These are phyloP conservation scores for Mechanitis messenoides DNA, from an alignment of 2,888 invertebrate species.

Conservation along the genomic window DNA sequence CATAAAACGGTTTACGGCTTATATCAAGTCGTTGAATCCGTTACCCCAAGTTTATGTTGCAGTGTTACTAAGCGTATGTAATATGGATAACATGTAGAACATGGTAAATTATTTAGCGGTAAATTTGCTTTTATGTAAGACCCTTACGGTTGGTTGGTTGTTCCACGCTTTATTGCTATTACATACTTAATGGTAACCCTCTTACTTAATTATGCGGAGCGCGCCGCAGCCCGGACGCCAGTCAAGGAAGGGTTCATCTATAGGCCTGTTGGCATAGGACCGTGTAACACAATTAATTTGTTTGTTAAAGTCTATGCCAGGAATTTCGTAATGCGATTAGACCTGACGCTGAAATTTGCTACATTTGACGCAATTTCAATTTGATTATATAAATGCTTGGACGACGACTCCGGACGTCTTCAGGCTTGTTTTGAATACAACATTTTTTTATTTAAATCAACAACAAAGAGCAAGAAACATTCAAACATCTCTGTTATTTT, in stretches of 20 bases:
- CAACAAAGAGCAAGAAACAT: too few species aligned
- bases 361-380: neutral
- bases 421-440: too few species aligned
- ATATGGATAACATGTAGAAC: constrained; percentile 24
- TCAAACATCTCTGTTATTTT: too few species aligned
- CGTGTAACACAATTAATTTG: constrained; percentile 61
- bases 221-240: constrained; percentile 45
- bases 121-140: constrained; percentile 55
- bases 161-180: constrained; percentile 63
- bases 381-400: neutral
- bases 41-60: constrained; percentile 15
- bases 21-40: constrained; percentile 17
- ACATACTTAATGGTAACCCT: constrained; percentile 71
- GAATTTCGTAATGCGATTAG: constrained; percentile 21
- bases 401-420: too few species aligned
- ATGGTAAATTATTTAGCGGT: constrained; percentile 48
- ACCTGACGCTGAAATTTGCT: constrained; percentile 8
- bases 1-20: constrained; percentile 14
- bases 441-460: too few species aligned
- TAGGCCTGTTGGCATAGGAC: constrained; percentile 53
- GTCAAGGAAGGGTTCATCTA: constrained; percentile 46
- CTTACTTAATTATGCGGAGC: constrained; percentile 71
- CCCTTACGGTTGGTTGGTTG: constrained; percentile 49
- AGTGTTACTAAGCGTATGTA: constrained; percentile 20
- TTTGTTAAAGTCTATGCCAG: constrained; percentile 40